These are phyloP conservation scores for Dorcus hopei DNA, from an alignment of 2,888 invertebrate genomes.

Conservation along the genomic window DNA sequence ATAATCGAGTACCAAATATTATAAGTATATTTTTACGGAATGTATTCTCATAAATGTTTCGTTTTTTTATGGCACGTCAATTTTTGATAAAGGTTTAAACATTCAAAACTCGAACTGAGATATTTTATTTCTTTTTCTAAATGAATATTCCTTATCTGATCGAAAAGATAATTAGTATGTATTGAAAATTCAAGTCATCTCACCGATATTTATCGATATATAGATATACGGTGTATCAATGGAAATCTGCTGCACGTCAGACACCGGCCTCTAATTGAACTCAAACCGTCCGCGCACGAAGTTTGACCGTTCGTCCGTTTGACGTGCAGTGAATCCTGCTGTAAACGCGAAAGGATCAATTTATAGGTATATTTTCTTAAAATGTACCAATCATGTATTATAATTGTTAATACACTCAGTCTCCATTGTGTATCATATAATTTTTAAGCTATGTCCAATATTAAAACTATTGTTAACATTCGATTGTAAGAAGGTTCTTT, in stretches of 20 bases:
- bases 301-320: neutral
- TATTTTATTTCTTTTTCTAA: conserved; percentile 42
- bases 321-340: conserved; percentile 4
- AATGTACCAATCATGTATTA: conserved; percentile 44
- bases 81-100: conserved; percentile 30
- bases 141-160: conserved; percentile 49
- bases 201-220: conserved; percentile 45
- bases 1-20: neutral
- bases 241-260: conserved; percentile 32
- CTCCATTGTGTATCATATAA: conserved; percentile 31
- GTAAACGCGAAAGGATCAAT: conserved; percentile 30
- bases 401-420: conserved; percentile 40
- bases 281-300: no score
- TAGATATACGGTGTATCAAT: conserved; percentile 32
- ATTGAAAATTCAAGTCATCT: conserved; percentile 50
- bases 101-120: conserved; percentile 25
- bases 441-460: conserved; percentile 21
- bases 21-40: neutral
- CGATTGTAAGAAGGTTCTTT: conserved; percentile 10
- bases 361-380: conserved; percentile 42
- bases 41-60: neutral
- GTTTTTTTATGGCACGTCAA: conserved; percentile 23
- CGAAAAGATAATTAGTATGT: conserved; percentile 49
- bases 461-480: conserved; percentile 19
- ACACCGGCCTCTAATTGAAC: neutral